Conservation (phyloP, 2,113 vertebrate genomes). For the Mesocricetus auratus region DNA sequence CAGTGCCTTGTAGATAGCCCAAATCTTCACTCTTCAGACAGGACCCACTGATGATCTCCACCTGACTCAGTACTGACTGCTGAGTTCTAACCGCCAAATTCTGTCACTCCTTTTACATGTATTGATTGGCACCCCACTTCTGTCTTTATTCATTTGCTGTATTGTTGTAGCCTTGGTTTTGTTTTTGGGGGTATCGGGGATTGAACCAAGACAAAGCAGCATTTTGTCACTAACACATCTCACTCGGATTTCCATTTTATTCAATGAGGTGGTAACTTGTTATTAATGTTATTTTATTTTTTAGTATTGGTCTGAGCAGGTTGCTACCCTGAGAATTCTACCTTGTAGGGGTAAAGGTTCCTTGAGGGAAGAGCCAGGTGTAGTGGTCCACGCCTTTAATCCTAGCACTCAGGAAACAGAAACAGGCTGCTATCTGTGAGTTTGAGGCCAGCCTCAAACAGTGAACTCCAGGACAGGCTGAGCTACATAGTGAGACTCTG, state of each 20-base stretch:
- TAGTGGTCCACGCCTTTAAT: not conserved
- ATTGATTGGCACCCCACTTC: not conserved
- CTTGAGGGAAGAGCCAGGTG: no score
- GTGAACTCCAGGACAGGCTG: not conserved
- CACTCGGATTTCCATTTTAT: not conserved
- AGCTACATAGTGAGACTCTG: not conserved
- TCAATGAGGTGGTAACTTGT: not conserved
- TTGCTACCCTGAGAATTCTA: not conserved
- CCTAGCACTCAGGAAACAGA: not conserved
- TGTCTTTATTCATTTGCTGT: not conserved
- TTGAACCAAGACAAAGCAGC: not conserved
- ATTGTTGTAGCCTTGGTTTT: not conserved
- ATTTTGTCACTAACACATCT: not conserved
- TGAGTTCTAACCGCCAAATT: no score
- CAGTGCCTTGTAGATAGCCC: not conserved
- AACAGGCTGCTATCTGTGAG: not conserved
- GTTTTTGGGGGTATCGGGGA: not conserved
- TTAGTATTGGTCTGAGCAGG: not conserved
- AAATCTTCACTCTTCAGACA: not conserved
- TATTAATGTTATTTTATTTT: slow-evolving; percentile 12
- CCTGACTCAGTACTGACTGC: not conserved
- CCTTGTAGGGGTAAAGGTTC: not conserved
- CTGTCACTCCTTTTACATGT: not conserved
- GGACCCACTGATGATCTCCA: slow-evolving; percentile 16
- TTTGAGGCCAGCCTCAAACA: not conserved